Conservation (phyloP, 2,113 vertebrate species). For the Caretta caretta region DNA sequence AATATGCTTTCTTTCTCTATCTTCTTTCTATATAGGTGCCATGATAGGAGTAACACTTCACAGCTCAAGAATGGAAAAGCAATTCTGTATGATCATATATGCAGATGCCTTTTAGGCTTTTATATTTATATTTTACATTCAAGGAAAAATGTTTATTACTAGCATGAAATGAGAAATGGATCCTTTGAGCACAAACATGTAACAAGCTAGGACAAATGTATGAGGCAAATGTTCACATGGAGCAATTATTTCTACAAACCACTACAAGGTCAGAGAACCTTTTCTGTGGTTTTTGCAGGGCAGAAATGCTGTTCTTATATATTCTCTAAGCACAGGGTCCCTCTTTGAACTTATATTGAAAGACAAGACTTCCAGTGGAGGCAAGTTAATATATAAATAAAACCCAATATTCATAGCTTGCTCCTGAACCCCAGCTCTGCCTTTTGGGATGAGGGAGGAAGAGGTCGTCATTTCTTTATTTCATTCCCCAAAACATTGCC, state of each 20-base stretch:
- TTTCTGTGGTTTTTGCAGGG: constrained; percentile 62
- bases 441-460: neutral
- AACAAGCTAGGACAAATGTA: constrained; percentile 68
- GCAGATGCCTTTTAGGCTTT: constrained; percentile 33
- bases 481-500: neutral
- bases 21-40: neutral
- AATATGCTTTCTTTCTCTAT: constrained; percentile 33
- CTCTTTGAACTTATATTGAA: neutral
- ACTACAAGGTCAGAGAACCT: constrained; percentile 63
- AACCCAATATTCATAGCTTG: neutral
- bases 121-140: constrained; percentile 63
- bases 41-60: neutral
- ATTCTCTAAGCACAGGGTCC: constrained; percentile 3
- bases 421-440: neutral
- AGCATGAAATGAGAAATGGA: constrained; percentile 54
- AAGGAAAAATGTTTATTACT: neutral
- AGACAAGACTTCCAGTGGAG: neutral
- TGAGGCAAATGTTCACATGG: constrained; percentile 71
- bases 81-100: constrained; percentile 13
- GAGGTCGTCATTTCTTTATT: neutral
- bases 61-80: constrained; percentile 40
- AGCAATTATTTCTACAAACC: constrained; percentile 69
- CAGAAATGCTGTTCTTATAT: constrained; percentile 66
- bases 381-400: neutral
- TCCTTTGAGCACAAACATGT: constrained; percentile 70